These are phyloP conservation scores for Atopsyche davidsoni DNA, from an alignment of 1,140 invertebrate genomes.

Conservation along the genomic window DNA sequence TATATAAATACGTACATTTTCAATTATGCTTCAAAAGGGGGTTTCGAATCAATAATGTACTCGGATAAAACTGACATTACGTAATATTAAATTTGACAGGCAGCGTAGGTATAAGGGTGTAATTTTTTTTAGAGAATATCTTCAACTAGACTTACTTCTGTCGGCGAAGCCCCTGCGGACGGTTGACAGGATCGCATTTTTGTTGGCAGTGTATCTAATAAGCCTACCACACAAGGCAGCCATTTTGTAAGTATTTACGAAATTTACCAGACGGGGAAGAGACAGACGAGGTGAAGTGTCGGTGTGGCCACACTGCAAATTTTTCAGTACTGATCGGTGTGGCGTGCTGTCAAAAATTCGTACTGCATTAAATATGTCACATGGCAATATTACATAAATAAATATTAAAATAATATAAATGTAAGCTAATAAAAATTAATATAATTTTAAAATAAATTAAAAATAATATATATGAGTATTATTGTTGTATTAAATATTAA, in stretches of 20 bases:
- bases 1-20: too few species aligned
- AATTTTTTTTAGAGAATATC: slow-evolving; percentile 15
- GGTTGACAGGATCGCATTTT: slow-evolving; percentile 39
- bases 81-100: slow-evolving; percentile 42
- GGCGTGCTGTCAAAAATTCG: too few species aligned
- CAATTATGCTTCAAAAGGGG: too few species aligned
- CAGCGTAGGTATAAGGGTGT: slow-evolving; percentile 20
- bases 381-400: background rate
- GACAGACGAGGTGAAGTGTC: background rate
- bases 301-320: background rate
- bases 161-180: slow-evolving; percentile 43
- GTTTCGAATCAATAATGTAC: slow-evolving; percentile 15
- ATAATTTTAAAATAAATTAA: too few species aligned
- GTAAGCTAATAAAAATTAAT: background rate
- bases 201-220: slow-evolving; percentile 41
- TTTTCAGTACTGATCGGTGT: too few species aligned
- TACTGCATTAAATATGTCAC: too few species aligned
- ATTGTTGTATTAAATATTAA: background rate
- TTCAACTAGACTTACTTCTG: slow-evolving; percentile 40
- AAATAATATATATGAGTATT: background rate
- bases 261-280: slow-evolving; percentile 10
- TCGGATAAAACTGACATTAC: slow-evolving; percentile 40
- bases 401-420: background rate
- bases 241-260: slow-evolving; percentile 43
- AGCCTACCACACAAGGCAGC: slow-evolving; percentile 48